Evolutionary conservation across 2,888 invertebrate genomes (phyloP), one percentile per base, ranked within the genome.

Genomic region (Choreutis nemorana): DNA sequence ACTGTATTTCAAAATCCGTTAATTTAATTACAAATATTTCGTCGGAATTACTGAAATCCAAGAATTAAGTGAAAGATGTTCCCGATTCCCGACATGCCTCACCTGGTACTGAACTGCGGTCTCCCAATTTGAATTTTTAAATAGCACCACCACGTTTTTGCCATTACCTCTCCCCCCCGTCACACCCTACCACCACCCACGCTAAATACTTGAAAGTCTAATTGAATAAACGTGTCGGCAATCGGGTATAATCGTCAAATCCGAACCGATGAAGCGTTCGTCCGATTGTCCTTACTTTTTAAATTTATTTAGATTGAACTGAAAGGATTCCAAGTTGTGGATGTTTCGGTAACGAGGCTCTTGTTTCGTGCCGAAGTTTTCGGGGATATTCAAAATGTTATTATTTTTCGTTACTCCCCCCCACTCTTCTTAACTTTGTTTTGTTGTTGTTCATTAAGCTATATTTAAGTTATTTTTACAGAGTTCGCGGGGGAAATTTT

Each of bases 151-250:
- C 43, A 21, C 42, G 39, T 51, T 50, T 50, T 50, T 47, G 40
- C 48, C 48, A 39, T 37, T 37, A 33, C 32, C 21, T 12, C 10
- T 14, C 24, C 31, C 26, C 12, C 41, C 32, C 40, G 31, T 35
- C 41, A 42, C 30, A 33, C 50, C 52, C n/a, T n/a, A n/a, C n/a
- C n/a, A n/a, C n/a, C n/a, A n/a, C n/a, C n/a, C n/a, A n/a, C n/a
- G 54, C 55, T 59, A 58, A 61, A 61, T 60, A 61, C 61, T 61
- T 54, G 49, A 47, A 55, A 52, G 48, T 59, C 63, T 65, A 65
- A 64, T 65, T 65, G 64, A 63, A 64, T 64, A 64, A 62, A 58
- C 65, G 64, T 65, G 64, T 65, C 55, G 48, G 47, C 52, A 51
- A 55, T 55, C 44, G 50, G 40, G 47, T 54, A 56, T 58, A 52